Base-by-base conservation (phyloP, 1,140 invertebrate genomes). In the Bombus superbus region DNA sequence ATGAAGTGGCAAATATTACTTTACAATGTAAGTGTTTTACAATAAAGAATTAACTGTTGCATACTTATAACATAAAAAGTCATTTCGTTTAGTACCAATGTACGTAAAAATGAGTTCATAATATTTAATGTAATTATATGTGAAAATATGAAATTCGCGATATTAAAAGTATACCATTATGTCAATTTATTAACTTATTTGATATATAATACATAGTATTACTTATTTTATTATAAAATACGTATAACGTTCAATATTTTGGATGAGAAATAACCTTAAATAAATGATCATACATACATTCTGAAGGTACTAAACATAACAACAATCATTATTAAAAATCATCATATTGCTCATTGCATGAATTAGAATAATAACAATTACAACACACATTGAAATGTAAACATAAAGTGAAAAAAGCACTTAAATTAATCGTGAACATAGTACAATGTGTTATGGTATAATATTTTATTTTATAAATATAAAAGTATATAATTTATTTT, bases 201-300 rank as follows among this genome's bases (percentile, higher is more conserved):
- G 1, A 18, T 35, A 62, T 2, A 22, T 57, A 38, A 28, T 59
- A 80, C 59, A 59, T 44, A 35, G 6, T 57, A 72, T 42, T 77
- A 69, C n/a, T 40, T 38, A 68, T 76, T 75, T 38, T 42, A 25
- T 35, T 44, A 8, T 32, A n/a, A 44, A 40, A 38, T 35, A 62
- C 28, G 57, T 57, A n/a, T 59, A n/a, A 53, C n/a, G 25, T 25
- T 72, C 3, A 40, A 6, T 40, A 53, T n/a, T n/a, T 40, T 32
- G 28, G 3, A 11, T 73, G 32, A 68, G 15, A 53, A 32, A 59
- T 84, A 85, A 85, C 83, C 83, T 85, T 22, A 72, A 80, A 73
- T 68, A 72, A 18, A 3, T n/a, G 2, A n/a, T 72, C 44, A 28
- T 35, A 47, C 57, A 44, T 35, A 32, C 32, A 32, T 32, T 28